Evolutionary conservation across 2,797 vertebrate genomes (phyloP).

Genomic region (Anas acuta): DNA sequence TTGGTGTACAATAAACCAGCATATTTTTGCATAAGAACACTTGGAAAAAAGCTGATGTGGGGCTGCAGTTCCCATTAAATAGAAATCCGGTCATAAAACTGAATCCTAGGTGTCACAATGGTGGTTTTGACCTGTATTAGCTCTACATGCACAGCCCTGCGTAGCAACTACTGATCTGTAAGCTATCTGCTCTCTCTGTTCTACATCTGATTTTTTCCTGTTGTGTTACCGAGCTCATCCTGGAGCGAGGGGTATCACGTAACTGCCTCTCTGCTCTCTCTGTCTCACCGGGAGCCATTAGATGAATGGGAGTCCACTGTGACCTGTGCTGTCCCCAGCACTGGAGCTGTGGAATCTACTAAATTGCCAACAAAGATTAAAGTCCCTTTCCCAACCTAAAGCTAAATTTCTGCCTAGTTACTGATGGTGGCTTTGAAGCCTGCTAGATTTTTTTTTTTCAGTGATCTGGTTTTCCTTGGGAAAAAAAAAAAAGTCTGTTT

Average conservation of each 20-base stretch:
- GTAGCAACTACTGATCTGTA: neutral
- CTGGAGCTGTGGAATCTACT: neutral
- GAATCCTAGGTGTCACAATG: neutral
- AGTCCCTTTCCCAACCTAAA: neutral
- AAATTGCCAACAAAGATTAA: neutral
- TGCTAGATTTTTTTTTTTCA: neutral
- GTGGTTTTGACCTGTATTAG: neutral
- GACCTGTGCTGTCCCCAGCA: neutral
- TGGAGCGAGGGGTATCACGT: neutral
- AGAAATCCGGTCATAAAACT: neutral
- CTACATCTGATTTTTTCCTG: neutral
- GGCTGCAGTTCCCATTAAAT: neutral
- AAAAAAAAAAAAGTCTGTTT: neutral
- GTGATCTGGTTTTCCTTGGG: neutral
- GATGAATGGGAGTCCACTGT: neutral
- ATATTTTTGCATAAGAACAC: neutral
- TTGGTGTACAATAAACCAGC: slow-evolving; percentile 1
- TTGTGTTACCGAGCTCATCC: neutral
- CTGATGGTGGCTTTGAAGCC: neutral
- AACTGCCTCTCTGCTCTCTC: neutral
- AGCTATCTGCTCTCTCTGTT: neutral
- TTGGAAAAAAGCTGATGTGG: neutral
- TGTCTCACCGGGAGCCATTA: neutral
- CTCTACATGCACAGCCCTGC: neutral
- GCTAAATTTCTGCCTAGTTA: neutral